Conservation (phyloP, 2,888 invertebrate species). For the Microctonus brassicae region DNA sequence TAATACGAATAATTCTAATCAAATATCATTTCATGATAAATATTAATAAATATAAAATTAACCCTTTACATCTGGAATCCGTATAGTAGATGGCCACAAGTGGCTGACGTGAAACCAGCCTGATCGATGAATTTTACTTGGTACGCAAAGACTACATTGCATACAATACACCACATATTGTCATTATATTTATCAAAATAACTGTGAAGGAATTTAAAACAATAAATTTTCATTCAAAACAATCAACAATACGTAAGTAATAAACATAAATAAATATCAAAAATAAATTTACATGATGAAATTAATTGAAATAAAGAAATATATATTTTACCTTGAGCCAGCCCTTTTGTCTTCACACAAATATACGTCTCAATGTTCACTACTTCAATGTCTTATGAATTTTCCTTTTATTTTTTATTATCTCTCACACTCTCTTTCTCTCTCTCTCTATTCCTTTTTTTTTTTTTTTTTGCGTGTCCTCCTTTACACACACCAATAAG, state of each 20-base stretch:
- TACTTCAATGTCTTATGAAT: slow-evolving; percentile 22
- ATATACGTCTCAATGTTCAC: slow-evolving; percentile 34
- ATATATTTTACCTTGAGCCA: slow-evolving; percentile 63
- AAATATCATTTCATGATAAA: not conserved
- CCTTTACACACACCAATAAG: not conserved
- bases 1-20: too few relatives aligned
- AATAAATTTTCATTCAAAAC: not conserved
- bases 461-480: not conserved
- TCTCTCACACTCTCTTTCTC: not conserved
- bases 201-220: not conserved
- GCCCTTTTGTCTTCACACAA: slow-evolving; percentile 60
- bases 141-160: slow-evolving; percentile 42
- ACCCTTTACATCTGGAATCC: slow-evolving; percentile 40
- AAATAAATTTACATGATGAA: slow-evolving; percentile 15
- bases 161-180: too few relatives aligned
- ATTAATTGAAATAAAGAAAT: slow-evolving; percentile 1
- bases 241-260: not conserved
- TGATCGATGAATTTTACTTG: slow-evolving; percentile 61
- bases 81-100: slow-evolving; percentile 65
- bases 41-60: slow-evolving; percentile 20
- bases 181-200: not conserved
- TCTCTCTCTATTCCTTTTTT: not conserved
- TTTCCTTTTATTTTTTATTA: slow-evolving; percentile 22
- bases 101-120: slow-evolving; percentile 60
- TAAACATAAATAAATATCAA: not conserved